Conservation (phyloP, 2,888 invertebrate species). For the Prosopocoilus inquinatus region DNA sequence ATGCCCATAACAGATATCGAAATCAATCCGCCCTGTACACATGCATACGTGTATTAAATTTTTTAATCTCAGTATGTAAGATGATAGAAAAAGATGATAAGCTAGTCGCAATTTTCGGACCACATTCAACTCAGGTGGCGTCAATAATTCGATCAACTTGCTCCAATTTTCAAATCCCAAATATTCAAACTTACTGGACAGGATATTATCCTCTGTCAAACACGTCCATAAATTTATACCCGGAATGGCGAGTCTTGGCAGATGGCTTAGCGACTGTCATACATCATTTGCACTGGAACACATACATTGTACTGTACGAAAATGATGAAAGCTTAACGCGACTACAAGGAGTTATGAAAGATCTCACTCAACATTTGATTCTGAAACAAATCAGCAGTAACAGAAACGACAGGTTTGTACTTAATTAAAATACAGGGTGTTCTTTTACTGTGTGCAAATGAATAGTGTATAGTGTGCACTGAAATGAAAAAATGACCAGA, state of each 20-base stretch:
- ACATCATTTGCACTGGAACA: slow-evolving; percentile 69
- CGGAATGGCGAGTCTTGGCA: slow-evolving; percentile 65
- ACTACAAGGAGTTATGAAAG: slow-evolving; percentile 75
- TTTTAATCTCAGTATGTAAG: slow-evolving; percentile 55
- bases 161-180: slow-evolving; percentile 81
- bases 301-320: slow-evolving; percentile 78
- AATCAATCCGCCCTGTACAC: no score
- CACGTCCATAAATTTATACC: slow-evolving; percentile 63
- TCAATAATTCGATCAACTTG: slow-evolving; percentile 81
- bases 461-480: no score
- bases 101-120: slow-evolving; percentile 81
- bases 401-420: slow-evolving; percentile 26
- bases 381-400: no score
- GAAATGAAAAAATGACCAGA: no score
- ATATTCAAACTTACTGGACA: slow-evolving; percentile 75
- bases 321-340: slow-evolving; percentile 71
- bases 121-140: slow-evolving; percentile 63
- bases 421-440: no score
- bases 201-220: slow-evolving; percentile 38
- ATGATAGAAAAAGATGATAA: slow-evolving; percentile 53
- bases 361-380: no score
- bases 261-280: slow-evolving; percentile 67
- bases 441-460: no score
- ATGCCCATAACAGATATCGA: no score
- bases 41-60: not conserved